Percentiles rank a stretch among this genome's conserved stretches.
phyloP scores from a whole-genome alignment of 2,113 vertebrate species.

The Colossoma macropomum region DNA sequence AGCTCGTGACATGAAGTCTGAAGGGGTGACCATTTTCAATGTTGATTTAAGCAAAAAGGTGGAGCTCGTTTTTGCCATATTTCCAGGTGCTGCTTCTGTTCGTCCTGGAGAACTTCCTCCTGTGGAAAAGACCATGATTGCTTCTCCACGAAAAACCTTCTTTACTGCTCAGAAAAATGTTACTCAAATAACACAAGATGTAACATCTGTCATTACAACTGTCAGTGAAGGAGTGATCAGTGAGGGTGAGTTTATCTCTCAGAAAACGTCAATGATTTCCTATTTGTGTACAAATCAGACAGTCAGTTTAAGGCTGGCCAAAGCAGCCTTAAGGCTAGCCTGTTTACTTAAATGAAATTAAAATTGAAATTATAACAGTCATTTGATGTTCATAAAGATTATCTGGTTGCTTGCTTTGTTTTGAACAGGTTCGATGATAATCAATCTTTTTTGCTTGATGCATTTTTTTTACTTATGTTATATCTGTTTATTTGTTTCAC shows the following conservation, averaged over 20 bases:
- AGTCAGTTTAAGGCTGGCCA: not conserved
- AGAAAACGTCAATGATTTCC: not conserved
- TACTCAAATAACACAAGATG: not conserved
- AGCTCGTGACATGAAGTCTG: slow-evolving; percentile 67
- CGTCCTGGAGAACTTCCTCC: not conserved
- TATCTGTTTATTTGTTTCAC: slow-evolving; percentile 40
- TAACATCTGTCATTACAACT: slow-evolving; percentile 64
- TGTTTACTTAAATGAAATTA: too few relatives aligned
- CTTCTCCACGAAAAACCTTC: slow-evolving; percentile 46
- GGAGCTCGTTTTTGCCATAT: not conserved
- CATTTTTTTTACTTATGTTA: not conserved
- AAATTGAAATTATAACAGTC: not conserved
- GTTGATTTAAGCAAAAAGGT: slow-evolving; percentile 66
- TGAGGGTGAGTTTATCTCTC: not conserved
- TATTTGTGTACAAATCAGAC: not conserved
- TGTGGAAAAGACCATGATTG: slow-evolving; percentile 24
- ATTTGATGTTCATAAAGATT: not conserved
- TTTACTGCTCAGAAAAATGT: slow-evolving; percentile 28
- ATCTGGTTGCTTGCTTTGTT: not conserved
- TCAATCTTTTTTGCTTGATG: not conserved
- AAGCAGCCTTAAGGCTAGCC: too few relatives aligned
- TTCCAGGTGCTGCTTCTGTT: not conserved
- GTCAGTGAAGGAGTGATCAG: slow-evolving; percentile 30
- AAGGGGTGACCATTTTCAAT: slow-evolving; percentile 72
- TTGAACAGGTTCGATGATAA: not conserved